Conservation (phyloP, 2,113 vertebrate genomes). For the Chionis minor region DNA sequence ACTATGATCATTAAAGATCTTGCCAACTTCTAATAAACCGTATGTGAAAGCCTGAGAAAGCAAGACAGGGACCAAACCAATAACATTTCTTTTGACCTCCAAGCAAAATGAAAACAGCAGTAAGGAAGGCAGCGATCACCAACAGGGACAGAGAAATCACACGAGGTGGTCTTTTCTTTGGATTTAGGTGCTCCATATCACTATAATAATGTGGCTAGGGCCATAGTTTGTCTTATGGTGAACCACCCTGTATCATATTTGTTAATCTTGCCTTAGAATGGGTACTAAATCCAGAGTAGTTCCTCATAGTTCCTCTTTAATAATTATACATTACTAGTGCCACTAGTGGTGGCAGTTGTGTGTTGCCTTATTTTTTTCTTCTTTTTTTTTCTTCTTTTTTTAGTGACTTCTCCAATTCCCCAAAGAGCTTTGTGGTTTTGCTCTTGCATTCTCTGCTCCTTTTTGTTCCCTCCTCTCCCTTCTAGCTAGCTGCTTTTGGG, state of each 20-base stretch:
- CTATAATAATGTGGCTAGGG: background rate
- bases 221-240: background rate
- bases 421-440: background rate
- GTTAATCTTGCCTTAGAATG: background rate
- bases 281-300: background rate
- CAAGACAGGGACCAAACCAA: background rate
- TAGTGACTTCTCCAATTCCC: background rate
- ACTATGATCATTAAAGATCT: background rate
- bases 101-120: background rate
- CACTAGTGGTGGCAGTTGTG: background rate
- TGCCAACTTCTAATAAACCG: background rate
- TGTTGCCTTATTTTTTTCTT: background rate
- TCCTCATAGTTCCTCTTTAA: background rate
- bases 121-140: background rate
- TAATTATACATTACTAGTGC: background rate
- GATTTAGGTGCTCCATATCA: background rate
- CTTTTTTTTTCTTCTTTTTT: background rate
- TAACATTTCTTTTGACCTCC: background rate
- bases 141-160: background rate
- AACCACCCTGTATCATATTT: background rate
- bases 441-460: background rate
- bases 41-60: background rate
- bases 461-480: background rate
- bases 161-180: background rate
- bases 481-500: background rate